Base-by-base conservation (phyloP, 2,888 invertebrate genomes). In the Neoitamus cyanurus region DNA sequence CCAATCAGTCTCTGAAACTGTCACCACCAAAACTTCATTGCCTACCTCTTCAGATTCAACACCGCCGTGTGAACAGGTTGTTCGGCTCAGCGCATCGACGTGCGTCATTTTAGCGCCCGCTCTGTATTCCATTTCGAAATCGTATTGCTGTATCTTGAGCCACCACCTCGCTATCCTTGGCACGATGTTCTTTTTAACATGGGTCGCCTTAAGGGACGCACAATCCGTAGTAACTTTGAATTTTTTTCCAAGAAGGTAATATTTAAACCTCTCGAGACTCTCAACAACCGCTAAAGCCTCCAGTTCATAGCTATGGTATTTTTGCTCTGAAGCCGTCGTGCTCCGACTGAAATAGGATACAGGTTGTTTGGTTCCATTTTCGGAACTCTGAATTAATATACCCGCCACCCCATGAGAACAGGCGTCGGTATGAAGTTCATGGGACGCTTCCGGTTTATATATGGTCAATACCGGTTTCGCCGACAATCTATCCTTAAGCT, bases 371-470 rank as follows among this genome's bases (percentile, higher is more conserved):
- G 1, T 9, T 15, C 58, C 58, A n/a, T 58, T 25, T 58, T 58
- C 58, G 25, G 58, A 58, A 20, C 6, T 58, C n/a, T 58, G 58
- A 1, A 58, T 13, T 9, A 36, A 58, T 2, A 58, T 58, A 9
- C 25, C 25, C 13, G 25, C 58, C 58, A 58, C 9, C 7, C 25
- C 58, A 7, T 5, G 48, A 13, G 48, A 48, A 25, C 72, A 77
- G 7, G 78, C 85, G 46, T 85, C 48, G 13, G 85, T 85, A 13
- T 83, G 85, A 6, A 85, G 30, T 42, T 85, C 80, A 42, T 85
- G 85, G 11, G 58, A 30, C n/a, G 46, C 48, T 15, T 13, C 13
- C 15, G 78, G 30, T 15, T 80, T 31, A 25, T 69, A 85, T 15
- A 30, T 9, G 25, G 69, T 25, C 6, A 69, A 28, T 25, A 69